Percentiles rank a stretch among this genome's conserved stretches.
Conservation (phyloP, 2,113 vertebrate genomes). For the Salminus brasiliensis region DNA sequence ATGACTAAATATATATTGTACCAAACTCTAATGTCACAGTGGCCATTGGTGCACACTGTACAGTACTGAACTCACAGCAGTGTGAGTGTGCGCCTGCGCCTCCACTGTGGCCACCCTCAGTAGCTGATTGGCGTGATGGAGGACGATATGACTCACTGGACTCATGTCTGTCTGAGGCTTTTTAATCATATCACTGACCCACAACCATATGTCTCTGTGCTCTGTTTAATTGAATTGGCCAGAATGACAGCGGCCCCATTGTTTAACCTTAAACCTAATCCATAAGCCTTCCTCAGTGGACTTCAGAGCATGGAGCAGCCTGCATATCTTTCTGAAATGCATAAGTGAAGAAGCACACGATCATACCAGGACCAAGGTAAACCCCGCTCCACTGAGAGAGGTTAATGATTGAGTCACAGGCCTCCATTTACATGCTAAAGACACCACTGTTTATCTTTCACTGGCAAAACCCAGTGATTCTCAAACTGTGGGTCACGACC, state of each 20-base stretch:
- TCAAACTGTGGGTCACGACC: no score
- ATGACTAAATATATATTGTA: no score
- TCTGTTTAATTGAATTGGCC: conserved; percentile 73
- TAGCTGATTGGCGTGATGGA: conserved; percentile 12
- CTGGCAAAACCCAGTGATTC: no score
- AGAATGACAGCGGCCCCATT: conserved; percentile 64
- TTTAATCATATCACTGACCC: conserved; percentile 73
- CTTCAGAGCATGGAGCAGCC: neutral
- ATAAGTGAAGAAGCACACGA: no score
- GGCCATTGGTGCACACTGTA: neutral
- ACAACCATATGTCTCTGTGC: conserved; percentile 70
- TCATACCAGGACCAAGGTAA: no score
- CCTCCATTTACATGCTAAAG: no score
- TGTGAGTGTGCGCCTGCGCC: neutral
- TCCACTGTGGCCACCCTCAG: no score
- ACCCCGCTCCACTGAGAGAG: no score
- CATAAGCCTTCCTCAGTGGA: conserved; percentile 37
- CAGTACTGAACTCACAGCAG: neutral
- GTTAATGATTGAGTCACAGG: no score
- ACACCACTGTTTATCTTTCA: no score
- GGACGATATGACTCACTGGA: conserved; percentile 27
- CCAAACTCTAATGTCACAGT: no score
- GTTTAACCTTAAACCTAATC: conserved; percentile 43
- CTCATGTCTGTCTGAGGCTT: conserved; percentile 37
- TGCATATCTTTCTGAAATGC: neutral